phyloP scores from a whole-genome alignment of 2,888 invertebrate species.

The Marronus borbonicus region DNA sequence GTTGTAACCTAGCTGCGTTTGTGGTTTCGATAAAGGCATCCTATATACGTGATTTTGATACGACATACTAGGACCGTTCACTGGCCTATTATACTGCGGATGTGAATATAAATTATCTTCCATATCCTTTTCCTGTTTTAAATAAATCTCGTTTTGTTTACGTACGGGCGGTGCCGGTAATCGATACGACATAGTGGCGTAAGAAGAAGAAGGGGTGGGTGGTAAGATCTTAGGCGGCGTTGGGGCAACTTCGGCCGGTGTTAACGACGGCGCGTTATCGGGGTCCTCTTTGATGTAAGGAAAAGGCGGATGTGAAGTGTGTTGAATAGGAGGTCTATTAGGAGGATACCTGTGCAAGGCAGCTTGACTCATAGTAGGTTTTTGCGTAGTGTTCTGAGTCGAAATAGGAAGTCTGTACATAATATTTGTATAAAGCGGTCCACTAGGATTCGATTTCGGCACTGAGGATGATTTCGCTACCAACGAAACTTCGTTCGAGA shows the following conservation, averaged over 20 bases:
- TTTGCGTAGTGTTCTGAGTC: not conserved
- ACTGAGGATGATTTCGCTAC: conserved; percentile 13
- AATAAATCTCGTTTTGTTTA: conserved; percentile 30
- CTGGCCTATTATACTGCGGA: conserved; percentile 4
- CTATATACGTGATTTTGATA: conserved; percentile 32
- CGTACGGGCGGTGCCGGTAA: conserved; percentile 28
- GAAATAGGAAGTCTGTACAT: conserved; percentile 35
- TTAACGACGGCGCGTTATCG: not conserved
- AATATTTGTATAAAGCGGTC: conserved; percentile 20
- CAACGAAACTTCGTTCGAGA: conserved; percentile 31
- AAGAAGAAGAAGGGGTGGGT: conserved; percentile 5
- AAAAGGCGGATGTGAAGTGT: conserved; percentile 1
- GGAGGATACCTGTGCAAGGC: not conserved
- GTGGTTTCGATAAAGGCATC: conserved; percentile 29
- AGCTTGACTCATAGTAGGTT: not conserved
- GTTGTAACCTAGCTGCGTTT: conserved; percentile 3
- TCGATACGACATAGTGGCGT: conserved; percentile 11
- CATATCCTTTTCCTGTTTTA: conserved; percentile 38
- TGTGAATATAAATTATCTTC: conserved; percentile 34
- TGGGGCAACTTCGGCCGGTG: conserved; percentile 4
- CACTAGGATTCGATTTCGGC: conserved; percentile 14
- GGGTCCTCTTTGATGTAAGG: conserved; percentile 42
- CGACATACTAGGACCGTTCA: conserved; percentile 11
- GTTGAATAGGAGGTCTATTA: not conserved
- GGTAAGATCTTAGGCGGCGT: conserved; percentile 20